Evolutionary conservation across 2,888 invertebrate genomes (phyloP).

Genomic region (Ceratothoa steindachneri): DNA sequence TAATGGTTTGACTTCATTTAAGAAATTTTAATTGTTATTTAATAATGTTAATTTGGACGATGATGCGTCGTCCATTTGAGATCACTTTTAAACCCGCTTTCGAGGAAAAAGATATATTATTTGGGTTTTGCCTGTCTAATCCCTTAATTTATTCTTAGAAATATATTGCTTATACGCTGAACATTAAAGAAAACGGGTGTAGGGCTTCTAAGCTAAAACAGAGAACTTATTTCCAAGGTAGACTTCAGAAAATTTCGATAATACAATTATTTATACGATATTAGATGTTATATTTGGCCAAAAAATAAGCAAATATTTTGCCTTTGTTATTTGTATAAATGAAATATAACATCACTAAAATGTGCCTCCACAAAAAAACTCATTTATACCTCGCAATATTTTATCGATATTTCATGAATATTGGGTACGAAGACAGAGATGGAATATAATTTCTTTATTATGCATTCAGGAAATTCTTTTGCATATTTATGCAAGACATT

Average conservation of each 20-base stretch:
- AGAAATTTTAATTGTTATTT: too few species aligned
- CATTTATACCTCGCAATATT: background rate
- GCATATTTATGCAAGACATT: slow-evolving; percentile 1
- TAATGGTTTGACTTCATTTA: too few species aligned
- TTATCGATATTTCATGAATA: slow-evolving; percentile 1
- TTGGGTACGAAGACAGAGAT: slow-evolving; percentile 4
- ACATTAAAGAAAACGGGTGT: slow-evolving; percentile 2
- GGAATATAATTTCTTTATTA: slow-evolving; percentile 9
- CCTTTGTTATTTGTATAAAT: background rate
- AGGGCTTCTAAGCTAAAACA: slow-evolving; percentile 1
- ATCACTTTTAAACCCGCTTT: background rate
- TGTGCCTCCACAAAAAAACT: background rate
- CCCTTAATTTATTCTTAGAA: background rate
- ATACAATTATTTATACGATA: background rate
- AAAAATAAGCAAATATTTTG: background rate
- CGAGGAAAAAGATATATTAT: background rate
- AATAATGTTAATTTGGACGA: background rate
- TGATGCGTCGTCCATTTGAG: background rate
- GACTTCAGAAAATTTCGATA: background rate
- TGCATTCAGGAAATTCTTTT: background rate
- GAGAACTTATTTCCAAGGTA: slow-evolving; percentile 1
- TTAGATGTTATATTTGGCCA: background rate
- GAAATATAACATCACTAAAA: background rate
- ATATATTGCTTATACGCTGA: background rate
- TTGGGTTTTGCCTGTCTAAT: background rate